phyloP scores from a whole-genome alignment of 2,113 vertebrate species.

The Epinephelus fuscoguttatus region DNA sequence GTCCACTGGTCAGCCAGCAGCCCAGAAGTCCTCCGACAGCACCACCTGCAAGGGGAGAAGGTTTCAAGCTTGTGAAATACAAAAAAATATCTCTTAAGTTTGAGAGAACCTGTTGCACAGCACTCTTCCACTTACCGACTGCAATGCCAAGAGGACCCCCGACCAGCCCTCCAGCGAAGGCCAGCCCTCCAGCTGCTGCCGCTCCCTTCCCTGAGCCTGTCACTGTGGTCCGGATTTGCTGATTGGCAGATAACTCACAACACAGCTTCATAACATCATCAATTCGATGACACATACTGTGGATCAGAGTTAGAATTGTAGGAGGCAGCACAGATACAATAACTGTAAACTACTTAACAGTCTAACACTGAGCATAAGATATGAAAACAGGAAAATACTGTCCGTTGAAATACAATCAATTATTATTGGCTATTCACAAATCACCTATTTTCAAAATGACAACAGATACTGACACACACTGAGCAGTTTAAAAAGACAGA shows the following conservation, averaged over 20 bases:
- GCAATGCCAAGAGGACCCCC: slow-evolving; percentile 91
- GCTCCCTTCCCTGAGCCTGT: slow-evolving; percentile 88
- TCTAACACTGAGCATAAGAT: not conserved
- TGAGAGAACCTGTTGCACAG: not conserved
- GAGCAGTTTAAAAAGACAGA: rapidly evolving
- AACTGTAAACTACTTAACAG: too few relatives aligned
- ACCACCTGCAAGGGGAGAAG: slow-evolving; percentile 84
- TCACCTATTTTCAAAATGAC: not conserved
- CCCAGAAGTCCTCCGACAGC: slow-evolving; percentile 91
- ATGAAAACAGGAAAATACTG: not conserved
- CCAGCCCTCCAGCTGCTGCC: slow-evolving; percentile 83
- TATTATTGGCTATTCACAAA: not conserved
- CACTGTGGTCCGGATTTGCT: slow-evolving; percentile 87
- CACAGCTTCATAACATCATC: slow-evolving; percentile 89
- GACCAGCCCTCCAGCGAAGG: slow-evolving; percentile 90
- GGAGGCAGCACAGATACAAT: not conserved
- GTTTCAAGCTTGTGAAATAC: not conserved
- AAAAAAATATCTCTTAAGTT: too few relatives aligned
- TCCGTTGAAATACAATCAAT: not conserved
- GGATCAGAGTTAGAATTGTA: not conserved
- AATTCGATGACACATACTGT: slow-evolving; percentile 82
- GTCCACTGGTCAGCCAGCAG: slow-evolving; percentile 89
- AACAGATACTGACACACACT: not conserved
- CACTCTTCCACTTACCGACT: slow-evolving; percentile 84
- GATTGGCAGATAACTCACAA: slow-evolving; percentile 84